Evolutionary conservation across 2,113 vertebrate genomes (phyloP).

Genomic region (cat (Felis catus)): DNA sequence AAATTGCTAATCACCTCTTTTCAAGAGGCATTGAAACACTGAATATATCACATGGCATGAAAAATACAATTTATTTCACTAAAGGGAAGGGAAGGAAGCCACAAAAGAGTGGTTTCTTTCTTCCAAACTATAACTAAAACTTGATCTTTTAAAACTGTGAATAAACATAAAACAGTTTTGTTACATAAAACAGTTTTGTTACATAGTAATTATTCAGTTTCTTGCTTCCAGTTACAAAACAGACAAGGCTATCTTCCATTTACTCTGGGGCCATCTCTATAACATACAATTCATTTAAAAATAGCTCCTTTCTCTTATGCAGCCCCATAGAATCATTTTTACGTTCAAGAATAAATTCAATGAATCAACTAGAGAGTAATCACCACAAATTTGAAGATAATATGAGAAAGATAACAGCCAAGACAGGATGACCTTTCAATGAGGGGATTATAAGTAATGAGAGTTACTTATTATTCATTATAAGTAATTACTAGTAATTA

Average conservation of each 20-base stretch:
- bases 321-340: conserved; percentile 22
- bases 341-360: conserved; percentile 38
- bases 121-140: neutral
- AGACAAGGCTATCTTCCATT: neutral
- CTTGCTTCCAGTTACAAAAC: neutral
- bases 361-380: neutral
- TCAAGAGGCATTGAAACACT: neutral
- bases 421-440: neutral
- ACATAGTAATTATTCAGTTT: neutral
- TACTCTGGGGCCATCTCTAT: neutral
- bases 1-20: conserved; percentile 8
- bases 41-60: neutral
- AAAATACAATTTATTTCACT: conserved; percentile 34
- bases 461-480: neutral
- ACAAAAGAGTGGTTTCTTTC: neutral
- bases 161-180: conserved; percentile 52
- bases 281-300: conserved; percentile 18
- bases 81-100: neutral
- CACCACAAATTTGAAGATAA: conserved; percentile 32
- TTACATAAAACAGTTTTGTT: conserved; percentile 28
- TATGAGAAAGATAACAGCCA: neutral
- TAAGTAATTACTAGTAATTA: neutral
- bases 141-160: neutral
- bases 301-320: neutral
- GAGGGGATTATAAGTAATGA: neutral